These are phyloP conservation scores for Miltochrista miniata DNA, from an alignment of 2,888 invertebrate species.

Conservation along the genomic window DNA sequence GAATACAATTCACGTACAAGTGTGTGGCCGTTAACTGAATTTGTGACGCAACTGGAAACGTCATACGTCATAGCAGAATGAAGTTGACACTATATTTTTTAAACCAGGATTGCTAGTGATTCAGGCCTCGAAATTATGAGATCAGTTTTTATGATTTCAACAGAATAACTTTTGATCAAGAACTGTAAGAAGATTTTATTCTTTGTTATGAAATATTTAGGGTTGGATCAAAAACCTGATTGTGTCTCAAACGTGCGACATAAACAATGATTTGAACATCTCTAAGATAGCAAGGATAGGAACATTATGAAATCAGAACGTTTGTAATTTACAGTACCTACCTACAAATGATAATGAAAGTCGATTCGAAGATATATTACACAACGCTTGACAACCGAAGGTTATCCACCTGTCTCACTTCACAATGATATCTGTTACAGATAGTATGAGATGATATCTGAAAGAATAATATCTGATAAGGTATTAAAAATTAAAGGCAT, in stretches of 20 bases:
- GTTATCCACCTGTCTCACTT: conserved; percentile 20
- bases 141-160: too few species aligned
- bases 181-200: too few species aligned
- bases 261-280: too few species aligned
- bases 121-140: too few species aligned
- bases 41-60: background rate
- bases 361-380: background rate
- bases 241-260: too few species aligned
- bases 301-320: conserved; percentile 4
- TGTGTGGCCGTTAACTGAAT: background rate
- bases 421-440: conserved; percentile 6
- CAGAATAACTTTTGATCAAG: too few species aligned
- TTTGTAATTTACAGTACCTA: background rate
- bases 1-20: background rate
- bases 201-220: too few species aligned
- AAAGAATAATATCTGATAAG: background rate
- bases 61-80: background rate
- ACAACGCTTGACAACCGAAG: conserved; percentile 25
- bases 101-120: too few species aligned
- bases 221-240: too few species aligned
- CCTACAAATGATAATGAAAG: conserved; percentile 3
- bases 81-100: too few species aligned
- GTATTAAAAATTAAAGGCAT: background rate
- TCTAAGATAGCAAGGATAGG: too few species aligned
- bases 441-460: conserved; percentile 22